Conservation (phyloP, 2,888 invertebrate genomes). For the Lucinisca nassula region DNA sequence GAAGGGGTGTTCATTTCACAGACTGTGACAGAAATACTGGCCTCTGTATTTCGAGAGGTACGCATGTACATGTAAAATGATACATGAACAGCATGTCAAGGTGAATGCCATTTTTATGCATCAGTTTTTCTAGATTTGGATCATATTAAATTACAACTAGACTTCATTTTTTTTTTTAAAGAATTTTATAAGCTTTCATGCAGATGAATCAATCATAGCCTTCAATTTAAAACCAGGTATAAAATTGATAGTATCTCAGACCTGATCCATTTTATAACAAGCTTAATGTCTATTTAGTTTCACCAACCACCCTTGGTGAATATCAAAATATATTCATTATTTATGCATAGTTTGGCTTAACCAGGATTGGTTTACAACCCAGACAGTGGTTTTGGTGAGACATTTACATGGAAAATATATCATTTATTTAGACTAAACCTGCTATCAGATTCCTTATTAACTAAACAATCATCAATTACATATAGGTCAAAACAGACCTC, state of each 20-base stretch:
- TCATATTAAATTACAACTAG: too few relatives aligned
- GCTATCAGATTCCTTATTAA: not conserved
- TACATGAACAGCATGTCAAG: too few relatives aligned
- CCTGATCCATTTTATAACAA: not conserved
- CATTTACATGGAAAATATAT: constrained; percentile 6
- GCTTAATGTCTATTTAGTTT: not conserved
- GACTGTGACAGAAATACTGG: too few relatives aligned
- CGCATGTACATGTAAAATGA: too few relatives aligned
- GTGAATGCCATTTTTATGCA: too few relatives aligned
- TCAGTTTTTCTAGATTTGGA: too few relatives aligned
- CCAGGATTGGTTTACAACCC: not conserved
- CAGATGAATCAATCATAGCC: not conserved
- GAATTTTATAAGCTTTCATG: not conserved
- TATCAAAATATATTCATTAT: constrained; percentile 5
- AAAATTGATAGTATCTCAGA: not conserved
- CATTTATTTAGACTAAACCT: not conserved
- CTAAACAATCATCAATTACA: not conserved
- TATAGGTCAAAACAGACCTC: too few relatives aligned
- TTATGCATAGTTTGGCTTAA: not conserved
- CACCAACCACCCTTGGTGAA: not conserved
- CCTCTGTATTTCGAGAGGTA: too few relatives aligned
- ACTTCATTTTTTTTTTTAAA: too few relatives aligned
- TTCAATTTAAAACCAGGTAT: constrained; percentile 5
- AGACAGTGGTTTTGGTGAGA: not conserved
- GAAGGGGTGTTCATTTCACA: too few relatives aligned